Evolutionary conservation across 2,888 invertebrate species (phyloP).

Genomic region (Lycaena phlaeas): DNA sequence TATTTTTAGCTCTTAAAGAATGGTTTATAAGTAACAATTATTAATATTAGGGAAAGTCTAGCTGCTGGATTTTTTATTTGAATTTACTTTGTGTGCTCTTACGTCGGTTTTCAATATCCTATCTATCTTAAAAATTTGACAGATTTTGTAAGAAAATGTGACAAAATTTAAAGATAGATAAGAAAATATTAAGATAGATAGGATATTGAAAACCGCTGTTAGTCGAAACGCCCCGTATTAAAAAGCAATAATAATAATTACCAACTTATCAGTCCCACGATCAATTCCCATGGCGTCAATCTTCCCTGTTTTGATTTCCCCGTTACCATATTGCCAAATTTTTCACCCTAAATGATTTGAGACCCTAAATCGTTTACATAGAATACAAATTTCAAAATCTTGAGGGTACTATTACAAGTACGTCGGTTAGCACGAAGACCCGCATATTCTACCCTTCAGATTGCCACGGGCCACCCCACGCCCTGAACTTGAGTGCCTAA

Average conservation of each 20-base stretch:
- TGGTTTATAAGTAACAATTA: too few relatives aligned
- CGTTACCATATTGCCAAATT: constrained; percentile 51
- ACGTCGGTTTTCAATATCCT: too few relatives aligned
- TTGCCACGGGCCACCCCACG: constrained; percentile 40
- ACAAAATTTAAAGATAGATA: too few relatives aligned
- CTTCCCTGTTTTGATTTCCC: constrained; percentile 59
- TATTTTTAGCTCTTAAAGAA: too few relatives aligned
- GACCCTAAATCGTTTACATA: constrained; percentile 16
- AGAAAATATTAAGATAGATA: too few relatives aligned
- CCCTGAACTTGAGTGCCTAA: constrained; percentile 33
- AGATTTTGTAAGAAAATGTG: too few relatives aligned
- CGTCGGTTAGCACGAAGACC: constrained; percentile 36
- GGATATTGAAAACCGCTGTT: too few relatives aligned
- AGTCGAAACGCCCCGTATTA: too few relatives aligned
- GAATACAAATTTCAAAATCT: constrained; percentile 18
- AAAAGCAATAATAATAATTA: constrained; percentile 20
- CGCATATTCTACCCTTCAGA: constrained; percentile 52
- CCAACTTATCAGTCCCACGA: constrained; percentile 40
- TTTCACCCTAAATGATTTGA: constrained; percentile 18
- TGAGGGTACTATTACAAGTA: constrained; percentile 20
- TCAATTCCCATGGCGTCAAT: constrained; percentile 59
- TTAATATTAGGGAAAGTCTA: too few relatives aligned
- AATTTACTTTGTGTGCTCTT: too few relatives aligned
- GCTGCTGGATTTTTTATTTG: too few relatives aligned
- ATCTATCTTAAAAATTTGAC: too few relatives aligned